These are phyloP conservation scores for Endomychus coccineus DNA, from an alignment of 2,888 invertebrate genomes.

Conservation along the genomic window DNA sequence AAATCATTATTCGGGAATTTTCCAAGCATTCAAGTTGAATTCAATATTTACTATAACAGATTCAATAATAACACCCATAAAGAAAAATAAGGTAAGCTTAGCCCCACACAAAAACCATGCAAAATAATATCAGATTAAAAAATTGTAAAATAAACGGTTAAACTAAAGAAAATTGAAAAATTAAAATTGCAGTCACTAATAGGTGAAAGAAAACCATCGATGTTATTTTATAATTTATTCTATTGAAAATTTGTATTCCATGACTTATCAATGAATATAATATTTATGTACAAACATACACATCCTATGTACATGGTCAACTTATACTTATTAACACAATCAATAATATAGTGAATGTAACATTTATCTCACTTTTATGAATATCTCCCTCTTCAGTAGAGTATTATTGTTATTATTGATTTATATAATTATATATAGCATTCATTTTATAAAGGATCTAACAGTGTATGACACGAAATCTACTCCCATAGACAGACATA, in stretches of 20 bases:
- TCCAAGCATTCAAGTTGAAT: too few relatives aligned
- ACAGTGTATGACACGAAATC: too few relatives aligned
- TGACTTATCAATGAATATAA: constrained; percentile 43
- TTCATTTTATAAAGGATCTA: too few relatives aligned
- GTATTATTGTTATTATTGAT: too few relatives aligned
- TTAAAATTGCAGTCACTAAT: constrained; percentile 13
- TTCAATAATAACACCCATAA: not conserved
- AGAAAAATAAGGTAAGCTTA: too few relatives aligned
- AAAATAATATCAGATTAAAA: constrained; percentile 14
- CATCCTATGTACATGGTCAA: constrained; percentile 41
- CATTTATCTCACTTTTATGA: constrained; percentile 32
- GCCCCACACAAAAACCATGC: constrained; percentile 14
- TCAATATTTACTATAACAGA: too few relatives aligned
- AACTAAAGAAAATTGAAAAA: constrained; percentile 13
- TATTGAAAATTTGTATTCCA: constrained; percentile 44
- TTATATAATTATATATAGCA: too few relatives aligned
- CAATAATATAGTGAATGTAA: constrained; percentile 24
- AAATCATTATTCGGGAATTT: too few relatives aligned
- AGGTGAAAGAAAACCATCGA: constrained; percentile 21
- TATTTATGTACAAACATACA: constrained; percentile 49
- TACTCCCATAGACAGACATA: too few relatives aligned
- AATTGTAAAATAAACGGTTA: constrained; percentile 16
- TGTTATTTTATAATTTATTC: constrained; percentile 37
- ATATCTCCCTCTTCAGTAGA: too few relatives aligned
- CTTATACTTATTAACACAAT: constrained; percentile 31